These are phyloP conservation scores for Sicus ferrugineus DNA, from an alignment of 2,888 invertebrate genomes.

Conservation along the genomic window DNA sequence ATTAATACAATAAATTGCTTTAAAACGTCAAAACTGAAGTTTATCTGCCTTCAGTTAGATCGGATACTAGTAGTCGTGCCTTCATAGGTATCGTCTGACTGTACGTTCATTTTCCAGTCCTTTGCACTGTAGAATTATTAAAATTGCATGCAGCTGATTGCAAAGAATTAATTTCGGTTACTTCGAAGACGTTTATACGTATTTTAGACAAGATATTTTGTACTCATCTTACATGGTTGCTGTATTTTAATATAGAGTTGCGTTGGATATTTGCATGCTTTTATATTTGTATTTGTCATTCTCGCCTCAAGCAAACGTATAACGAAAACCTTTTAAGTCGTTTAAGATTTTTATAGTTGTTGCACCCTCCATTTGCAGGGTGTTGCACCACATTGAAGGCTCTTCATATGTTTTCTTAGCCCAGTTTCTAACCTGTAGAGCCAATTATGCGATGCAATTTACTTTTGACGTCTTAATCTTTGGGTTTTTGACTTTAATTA, in stretches of 20 bases:
- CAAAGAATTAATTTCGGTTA: constrained; percentile 35
- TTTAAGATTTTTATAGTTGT: not conserved
- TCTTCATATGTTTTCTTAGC: not conserved
- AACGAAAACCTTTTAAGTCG: not conserved
- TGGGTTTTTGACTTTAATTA: not conserved
- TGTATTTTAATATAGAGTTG: too few species aligned
- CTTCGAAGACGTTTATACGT: constrained; percentile 25
- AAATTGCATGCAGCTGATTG: constrained; percentile 31
- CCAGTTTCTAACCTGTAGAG: constrained; percentile 7
- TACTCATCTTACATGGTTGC: too few species aligned
- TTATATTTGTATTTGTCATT: constrained; percentile 3
- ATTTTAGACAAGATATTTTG: not conserved
- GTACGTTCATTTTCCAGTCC: too few species aligned
- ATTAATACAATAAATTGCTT: too few species aligned
- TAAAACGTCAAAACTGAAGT: too few species aligned
- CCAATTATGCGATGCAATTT: too few species aligned
- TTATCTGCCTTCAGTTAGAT: too few species aligned
- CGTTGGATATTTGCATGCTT: not conserved
- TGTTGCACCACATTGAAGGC: not conserved
- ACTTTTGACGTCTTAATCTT: not conserved
- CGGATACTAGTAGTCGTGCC: too few species aligned
- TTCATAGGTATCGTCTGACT: too few species aligned
- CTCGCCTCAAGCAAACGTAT: not conserved
- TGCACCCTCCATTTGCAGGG: not conserved
- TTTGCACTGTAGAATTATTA: constrained; percentile 29